Evolutionary conservation across 2,797 vertebrate species (phyloP).

Genomic region (Chiloscyllium punctatum): DNA sequence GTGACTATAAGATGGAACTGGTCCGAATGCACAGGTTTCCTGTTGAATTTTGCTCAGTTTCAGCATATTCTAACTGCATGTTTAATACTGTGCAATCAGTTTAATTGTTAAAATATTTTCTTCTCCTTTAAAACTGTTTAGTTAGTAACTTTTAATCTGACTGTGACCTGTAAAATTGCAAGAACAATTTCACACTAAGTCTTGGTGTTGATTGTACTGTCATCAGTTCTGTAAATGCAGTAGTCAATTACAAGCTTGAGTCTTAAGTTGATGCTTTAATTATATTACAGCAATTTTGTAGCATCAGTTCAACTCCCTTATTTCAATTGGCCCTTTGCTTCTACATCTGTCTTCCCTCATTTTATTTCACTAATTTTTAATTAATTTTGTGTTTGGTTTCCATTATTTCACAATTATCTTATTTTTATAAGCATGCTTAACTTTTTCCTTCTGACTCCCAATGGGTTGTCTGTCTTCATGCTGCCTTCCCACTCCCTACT

Average conservation of each 20-base stretch:
- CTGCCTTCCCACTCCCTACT: background rate
- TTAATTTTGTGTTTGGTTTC: conserved; percentile 26
- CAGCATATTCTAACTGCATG: background rate
- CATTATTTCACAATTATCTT: conserved; percentile 9
- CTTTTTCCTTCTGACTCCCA: background rate
- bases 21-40: background rate
- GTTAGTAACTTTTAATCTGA: background rate
- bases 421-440: background rate
- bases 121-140: background rate
- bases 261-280: background rate
- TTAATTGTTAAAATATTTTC: background rate
- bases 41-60: background rate
- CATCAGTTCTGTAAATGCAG: background rate
- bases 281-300: background rate
- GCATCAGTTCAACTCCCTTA: background rate
- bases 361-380: background rate
- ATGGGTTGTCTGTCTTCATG: background rate
- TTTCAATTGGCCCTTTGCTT: background rate
- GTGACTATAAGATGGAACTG: background rate
- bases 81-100: background rate
- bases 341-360: background rate
- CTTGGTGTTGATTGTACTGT: background rate
- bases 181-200: background rate
- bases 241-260: background rate
- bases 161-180: background rate